Conservation (phyloP, 2,113 vertebrate genomes). For the Dolichotis patagonum region DNA sequence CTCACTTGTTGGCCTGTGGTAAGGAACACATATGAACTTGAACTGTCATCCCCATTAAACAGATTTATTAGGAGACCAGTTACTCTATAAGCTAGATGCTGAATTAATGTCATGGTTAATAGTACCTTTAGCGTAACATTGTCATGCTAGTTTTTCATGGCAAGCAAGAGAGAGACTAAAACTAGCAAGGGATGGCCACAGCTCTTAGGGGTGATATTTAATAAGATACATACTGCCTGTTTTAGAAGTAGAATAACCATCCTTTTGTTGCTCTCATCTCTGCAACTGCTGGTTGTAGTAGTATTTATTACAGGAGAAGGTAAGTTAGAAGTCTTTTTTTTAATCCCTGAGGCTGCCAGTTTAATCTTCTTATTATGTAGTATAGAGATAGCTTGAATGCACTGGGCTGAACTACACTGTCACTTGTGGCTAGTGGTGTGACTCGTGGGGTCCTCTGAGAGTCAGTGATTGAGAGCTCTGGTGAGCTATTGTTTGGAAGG, state of each 20-base stretch:
- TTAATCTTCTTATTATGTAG: background rate
- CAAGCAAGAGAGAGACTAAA: background rate
- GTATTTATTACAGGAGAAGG: background rate
- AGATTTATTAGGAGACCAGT: conserved; percentile 60
- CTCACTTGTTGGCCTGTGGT: background rate
- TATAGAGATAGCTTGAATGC: background rate
- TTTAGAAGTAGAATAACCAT: conserved; percentile 12
- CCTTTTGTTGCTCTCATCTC: background rate
- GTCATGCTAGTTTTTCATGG: conserved; percentile 72
- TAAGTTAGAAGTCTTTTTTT: background rate
- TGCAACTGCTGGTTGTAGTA: background rate
- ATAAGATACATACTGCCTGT: background rate
- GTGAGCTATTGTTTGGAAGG: background rate
- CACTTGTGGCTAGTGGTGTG: background rate
- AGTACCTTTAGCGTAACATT: conserved; percentile 59
- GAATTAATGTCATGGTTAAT: conserved; percentile 63
- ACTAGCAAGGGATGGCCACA: conserved; percentile 19
- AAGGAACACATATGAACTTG: background rate
- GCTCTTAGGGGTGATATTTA: conserved; percentile 58
- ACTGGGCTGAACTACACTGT: background rate
- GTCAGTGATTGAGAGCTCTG: background rate
- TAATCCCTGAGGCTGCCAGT: background rate
- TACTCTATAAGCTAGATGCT: conserved; percentile 45
- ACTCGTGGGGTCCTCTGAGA: background rate
- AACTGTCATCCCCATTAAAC: background rate